Evolutionary conservation across 35 echinoderm and acorn worm genomes (phyloP), one percentile per base, ranked within the genome.

Genomic region (Apostichopus parvimensis): DNA sequence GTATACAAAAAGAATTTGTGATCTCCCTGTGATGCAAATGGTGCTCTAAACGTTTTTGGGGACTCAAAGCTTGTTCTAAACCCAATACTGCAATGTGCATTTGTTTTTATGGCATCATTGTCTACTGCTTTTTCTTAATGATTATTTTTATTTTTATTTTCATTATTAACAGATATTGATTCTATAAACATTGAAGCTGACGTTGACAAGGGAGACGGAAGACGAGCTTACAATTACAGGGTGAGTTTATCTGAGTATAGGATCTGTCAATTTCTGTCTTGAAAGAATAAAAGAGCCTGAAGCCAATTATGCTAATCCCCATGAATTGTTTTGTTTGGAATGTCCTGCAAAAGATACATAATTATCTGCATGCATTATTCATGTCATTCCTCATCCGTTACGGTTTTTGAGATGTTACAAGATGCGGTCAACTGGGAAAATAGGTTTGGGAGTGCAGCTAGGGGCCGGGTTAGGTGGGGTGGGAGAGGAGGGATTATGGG

Each of bases 201-300:
- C 18, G 86, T 88, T 4, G 86, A 68, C 57, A 68, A 73, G 25
- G 22, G 86, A 72, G 86, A 88, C 54, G 86, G 86, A 73, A 53
- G 86, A 25, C 53, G 86, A 72, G 86, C 86, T n/a, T 88, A 88
- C 68, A 88, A 88, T 57, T 88, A 88, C 28, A 88, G 86, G 86
- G 86, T 88, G 22, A 88, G 86, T 62, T 18, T 12, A 9, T 75
- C 21, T 75, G 12, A 75, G 18, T 45, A 4, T 45, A 45, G 2
- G 2, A 45, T 45, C 34, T 45, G 34, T 45, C 34, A 45, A 45
- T 45, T 45, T 45, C 34, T 45, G 34, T 45, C 34, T 45, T 45
- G 34, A 45, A 45, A 45, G 34, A 45, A 45, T 45, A 45, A 45
- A 45, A 45, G 34, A 45, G 34, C 34, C 58, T 61, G 7, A 9